These are phyloP conservation scores for Dolichomitus sp. DNA, from an alignment of 2,888 invertebrate genomes.

Conservation along the genomic window DNA sequence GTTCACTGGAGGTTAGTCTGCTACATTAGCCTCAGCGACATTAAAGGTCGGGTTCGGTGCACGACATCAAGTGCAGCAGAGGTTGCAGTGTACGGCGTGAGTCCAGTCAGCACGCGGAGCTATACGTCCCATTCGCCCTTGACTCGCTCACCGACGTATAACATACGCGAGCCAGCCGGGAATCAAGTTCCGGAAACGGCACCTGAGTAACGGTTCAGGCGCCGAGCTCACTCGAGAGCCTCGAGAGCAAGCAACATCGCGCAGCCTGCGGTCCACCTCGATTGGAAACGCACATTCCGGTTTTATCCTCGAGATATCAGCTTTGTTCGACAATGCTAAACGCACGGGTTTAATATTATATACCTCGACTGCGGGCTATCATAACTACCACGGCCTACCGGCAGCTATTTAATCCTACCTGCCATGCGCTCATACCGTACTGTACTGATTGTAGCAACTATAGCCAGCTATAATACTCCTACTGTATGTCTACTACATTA, in stretches of 20 bases:
- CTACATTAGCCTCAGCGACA: slow-evolving; percentile 63
- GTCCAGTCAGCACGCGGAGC: slow-evolving; percentile 44
- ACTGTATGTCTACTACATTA: slow-evolving; percentile 40
- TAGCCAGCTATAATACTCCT: slow-evolving; percentile 27
- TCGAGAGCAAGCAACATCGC: slow-evolving; percentile 53
- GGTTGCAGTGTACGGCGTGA: slow-evolving; percentile 14
- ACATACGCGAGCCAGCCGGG: slow-evolving; percentile 62
- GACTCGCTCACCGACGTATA: slow-evolving; percentile 41
- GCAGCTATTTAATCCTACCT: slow-evolving; percentile 57
- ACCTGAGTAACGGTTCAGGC: slow-evolving; percentile 70
- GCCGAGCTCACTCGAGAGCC: slow-evolving; percentile 63
- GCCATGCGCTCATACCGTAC: slow-evolving; percentile 33
- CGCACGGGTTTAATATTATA: slow-evolving; percentile 57
- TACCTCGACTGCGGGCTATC: slow-evolving; percentile 47
- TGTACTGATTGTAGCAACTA: slow-evolving; percentile 56
- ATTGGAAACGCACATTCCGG: slow-evolving; percentile 71
- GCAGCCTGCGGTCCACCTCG: slow-evolving; percentile 52
- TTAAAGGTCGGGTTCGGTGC: slow-evolving; percentile 64
- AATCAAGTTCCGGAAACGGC: slow-evolving; percentile 72
- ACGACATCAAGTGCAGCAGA: slow-evolving; percentile 54
- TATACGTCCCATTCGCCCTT: slow-evolving; percentile 61
- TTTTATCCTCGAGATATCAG: slow-evolving; percentile 69
- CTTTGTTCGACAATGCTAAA: slow-evolving; percentile 67
- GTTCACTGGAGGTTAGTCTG: slow-evolving; percentile 54
- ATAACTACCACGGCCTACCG: slow-evolving; percentile 58